Base-by-base conservation (phyloP, 2,888 invertebrate genomes). In the Eumacrocentrus americanus region DNA sequence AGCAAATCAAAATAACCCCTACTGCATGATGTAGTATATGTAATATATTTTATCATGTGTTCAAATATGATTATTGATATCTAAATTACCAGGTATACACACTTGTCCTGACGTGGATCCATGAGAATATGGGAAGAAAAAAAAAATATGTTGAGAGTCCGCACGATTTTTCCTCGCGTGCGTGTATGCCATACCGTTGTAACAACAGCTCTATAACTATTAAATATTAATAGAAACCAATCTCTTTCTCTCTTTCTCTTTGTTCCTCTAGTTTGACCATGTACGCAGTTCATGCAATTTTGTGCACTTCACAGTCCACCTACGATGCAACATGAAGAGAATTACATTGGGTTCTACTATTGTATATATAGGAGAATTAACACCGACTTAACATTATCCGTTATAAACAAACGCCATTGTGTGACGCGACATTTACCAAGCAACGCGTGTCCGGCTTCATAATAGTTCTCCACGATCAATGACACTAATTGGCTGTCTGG, bases 321-420 rank as follows among this genome's bases (percentile, higher is more conserved):
- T 29, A 29, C 29, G 29, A 29, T 29, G 29, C 29, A 29, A 29
- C 29, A 29, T 9, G 16, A 14, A 44, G 37, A 11, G 11, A 37
- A 4, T 42, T 38, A 12, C 12, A 12, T 11, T 56, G 37, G 54
- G 55, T 56, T 52, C 22, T 46, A 48, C 57, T 40, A 38, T n/a
- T n/a, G n/a, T 16, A n/a, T 25, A 38, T 29, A 38, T 20, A n/a
- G 20, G 25, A 40, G 47, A 59, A 48, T 64, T 61, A 60, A 64
- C 62, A 57, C 61, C 37, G 37, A 56, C 58, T 65, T 57, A 38
- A 57, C 53, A 51, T 62, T 62, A 62, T 64, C 60, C 55, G 53
- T 59, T 62, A 62, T 66, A 62, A 66, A 66, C 62, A 62, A 63
- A 64, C 60, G 60, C 58, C 54, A 63, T 66, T 66, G 63, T 65